Evolutionary conservation across 2,113 vertebrate genomes (phyloP).

Genomic region (Chinchilla lanigera): DNA sequence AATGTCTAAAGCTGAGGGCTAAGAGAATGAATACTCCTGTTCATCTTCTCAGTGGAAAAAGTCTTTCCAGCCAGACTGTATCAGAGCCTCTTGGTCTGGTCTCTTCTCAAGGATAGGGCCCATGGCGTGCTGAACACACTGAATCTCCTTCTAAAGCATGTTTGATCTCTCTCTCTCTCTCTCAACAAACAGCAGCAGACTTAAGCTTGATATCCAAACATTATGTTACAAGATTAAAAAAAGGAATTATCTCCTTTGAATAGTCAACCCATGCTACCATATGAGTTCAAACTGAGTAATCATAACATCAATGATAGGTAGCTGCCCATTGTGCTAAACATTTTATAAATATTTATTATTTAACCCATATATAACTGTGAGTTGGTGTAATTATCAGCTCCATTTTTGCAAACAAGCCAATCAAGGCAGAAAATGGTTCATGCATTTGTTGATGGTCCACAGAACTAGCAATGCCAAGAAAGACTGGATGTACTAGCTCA

Average conservation of each 20-base stretch:
- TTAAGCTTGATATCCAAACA: neutral
- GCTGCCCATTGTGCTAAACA: neutral
- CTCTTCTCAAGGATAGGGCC: neutral
- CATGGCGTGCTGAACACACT: neutral
- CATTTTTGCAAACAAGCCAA: neutral
- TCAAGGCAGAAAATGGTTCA: neutral
- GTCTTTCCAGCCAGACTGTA: neutral
- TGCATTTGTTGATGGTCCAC: neutral
- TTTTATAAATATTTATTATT: constrained; percentile 9
- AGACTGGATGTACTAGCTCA: neutral
- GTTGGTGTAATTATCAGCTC: neutral
- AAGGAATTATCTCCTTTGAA: neutral
- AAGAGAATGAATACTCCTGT: neutral
- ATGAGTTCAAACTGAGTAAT: neutral
- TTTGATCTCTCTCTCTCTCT: no score
- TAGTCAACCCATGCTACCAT: neutral
- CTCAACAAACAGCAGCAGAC: neutral
- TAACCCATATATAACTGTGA: neutral
- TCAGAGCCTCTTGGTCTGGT: neutral
- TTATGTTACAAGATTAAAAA: neutral
- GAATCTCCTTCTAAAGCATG: neutral
- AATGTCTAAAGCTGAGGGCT: neutral
- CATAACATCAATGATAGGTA: neutral
- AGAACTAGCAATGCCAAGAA: neutral
- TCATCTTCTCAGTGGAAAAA: neutral